Evolutionary conservation across 2,113 vertebrate genomes (phyloP).

Genomic region (Melanerpes aurifrons): DNA sequence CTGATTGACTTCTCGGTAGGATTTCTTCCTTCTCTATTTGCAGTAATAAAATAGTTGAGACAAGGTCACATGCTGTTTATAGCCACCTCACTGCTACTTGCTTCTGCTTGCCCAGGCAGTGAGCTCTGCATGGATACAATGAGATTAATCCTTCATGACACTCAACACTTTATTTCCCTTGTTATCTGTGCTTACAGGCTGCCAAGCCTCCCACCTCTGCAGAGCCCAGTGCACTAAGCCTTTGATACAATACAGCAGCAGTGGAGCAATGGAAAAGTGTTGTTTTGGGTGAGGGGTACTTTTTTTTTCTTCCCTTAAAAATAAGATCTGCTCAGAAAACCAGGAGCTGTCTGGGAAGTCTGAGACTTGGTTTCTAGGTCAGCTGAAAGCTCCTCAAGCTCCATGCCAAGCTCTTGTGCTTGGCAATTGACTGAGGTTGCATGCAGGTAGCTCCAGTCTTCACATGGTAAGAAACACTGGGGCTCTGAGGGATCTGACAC

Average conservation of each 20-base stretch:
- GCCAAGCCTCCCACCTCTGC: conserved; percentile 6
- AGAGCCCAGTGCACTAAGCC: background rate
- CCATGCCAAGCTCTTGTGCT: background rate
- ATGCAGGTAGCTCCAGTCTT: background rate
- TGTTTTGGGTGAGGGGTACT: background rate
- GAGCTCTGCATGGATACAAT: background rate
- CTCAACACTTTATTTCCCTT: conserved; percentile 46
- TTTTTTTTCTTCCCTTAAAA: background rate
- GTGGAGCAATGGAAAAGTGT: background rate
- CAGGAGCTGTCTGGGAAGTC: background rate
- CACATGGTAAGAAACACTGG: background rate
- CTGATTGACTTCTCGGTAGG: background rate
- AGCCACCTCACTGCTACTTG: conserved; percentile 1
- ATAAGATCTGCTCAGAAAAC: background rate
- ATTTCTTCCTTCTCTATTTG: background rate
- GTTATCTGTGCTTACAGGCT: background rate
- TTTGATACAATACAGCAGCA: conserved; percentile 20
- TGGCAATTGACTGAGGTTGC: background rate
- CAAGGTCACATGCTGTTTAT: conserved; percentile 14
- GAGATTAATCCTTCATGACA: conserved; percentile 46
- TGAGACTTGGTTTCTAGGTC: background rate
- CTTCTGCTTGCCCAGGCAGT: background rate
- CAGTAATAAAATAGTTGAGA: conserved; percentile 7
- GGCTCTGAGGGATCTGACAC: background rate
- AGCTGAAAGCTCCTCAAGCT: background rate